Conservation (phyloP, 2,888 invertebrate species). For the Falcaria lacertinaria region DNA sequence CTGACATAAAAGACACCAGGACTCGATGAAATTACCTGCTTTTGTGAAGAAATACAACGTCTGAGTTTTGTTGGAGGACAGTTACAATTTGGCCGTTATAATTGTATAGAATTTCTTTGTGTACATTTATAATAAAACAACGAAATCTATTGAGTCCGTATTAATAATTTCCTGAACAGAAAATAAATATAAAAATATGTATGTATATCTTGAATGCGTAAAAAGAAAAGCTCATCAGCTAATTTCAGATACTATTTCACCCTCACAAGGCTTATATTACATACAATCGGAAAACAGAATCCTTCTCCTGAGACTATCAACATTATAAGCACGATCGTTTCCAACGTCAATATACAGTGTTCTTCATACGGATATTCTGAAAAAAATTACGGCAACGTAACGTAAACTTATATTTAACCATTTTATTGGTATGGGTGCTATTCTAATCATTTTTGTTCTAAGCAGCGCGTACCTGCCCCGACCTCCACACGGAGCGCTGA, state of each 20-base stretch:
- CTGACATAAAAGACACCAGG: constrained; percentile 45
- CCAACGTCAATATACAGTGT: no score
- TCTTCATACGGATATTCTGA: no score
- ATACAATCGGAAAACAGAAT: no score
- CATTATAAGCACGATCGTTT: no score
- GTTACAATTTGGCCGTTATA: constrained; percentile 79
- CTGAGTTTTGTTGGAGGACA: constrained; percentile 68
- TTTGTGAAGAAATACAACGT: constrained; percentile 58
- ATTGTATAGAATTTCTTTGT: constrained; percentile 78
- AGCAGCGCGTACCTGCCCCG: constrained; percentile 57
- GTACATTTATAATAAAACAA: constrained; percentile 41
- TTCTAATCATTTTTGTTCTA: constrained; percentile 35
- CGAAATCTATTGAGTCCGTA: constrained; percentile 33
- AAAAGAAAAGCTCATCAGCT: no score
- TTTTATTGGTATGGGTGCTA: constrained; percentile 5
- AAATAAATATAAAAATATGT: no score
- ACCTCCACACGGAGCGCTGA: constrained; percentile 59
- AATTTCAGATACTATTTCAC: no score
- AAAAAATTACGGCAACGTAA: no score
- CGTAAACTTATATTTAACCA: no score
- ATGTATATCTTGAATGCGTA: no score
- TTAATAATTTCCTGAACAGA: background rate
- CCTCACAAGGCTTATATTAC: no score
- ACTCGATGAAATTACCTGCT: constrained; percentile 72
- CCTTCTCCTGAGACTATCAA: no score